Base-by-base conservation (phyloP, 2,888 invertebrate species). In the Beris chalybata region DNA sequence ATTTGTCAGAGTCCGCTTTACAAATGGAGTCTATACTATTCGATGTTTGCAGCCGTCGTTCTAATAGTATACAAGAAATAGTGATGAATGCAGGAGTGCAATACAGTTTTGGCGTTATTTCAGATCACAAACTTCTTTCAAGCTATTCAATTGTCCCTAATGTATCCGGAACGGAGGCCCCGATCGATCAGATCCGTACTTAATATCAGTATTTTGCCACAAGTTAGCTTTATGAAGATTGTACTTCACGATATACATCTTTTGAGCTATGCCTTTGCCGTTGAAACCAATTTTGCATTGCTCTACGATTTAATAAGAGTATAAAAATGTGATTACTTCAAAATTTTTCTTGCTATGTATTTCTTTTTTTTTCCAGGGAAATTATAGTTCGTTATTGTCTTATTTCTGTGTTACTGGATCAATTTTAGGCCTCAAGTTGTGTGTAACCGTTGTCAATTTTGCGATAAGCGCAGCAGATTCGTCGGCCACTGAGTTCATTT, bases 221-320 rank as follows among this genome's bases (percentile, higher is more conserved):
- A 15, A 22, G 32, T 44, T 50, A 7, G n/a, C 3, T 61, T 50
- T 13, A 29, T 61, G 12, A 61, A 61, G 30, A 15, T 61, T 15
- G 48, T 61, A 2, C 7, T 61, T 15, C 61, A 61, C 22, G 61
- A 61, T 50, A 31, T 61, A 12, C 52, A 61, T 50, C 22, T 61
- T 1, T 12, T 61, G 7, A 61, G 52, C 32, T 61, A 50, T 32
- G 52, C 61, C 13, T 50, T 61, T 38, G 52, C 48, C 9, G 31
- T 61, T 5, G 61, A 61, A 22, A 38, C 50, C 4, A 61, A 50
- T 32, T 5, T 61, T 11, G 4, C 32, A 7, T 22, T 61, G 22
- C 38, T 61, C 11, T 32, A 47, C n/a, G 38, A 61, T 48, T 32
- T 61, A 30, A 31, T 32, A 9, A 48, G 15, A 29, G 61, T 61